Base-by-base conservation (phyloP, 2,888 invertebrate species). In the Emmelina monodactyla region DNA sequence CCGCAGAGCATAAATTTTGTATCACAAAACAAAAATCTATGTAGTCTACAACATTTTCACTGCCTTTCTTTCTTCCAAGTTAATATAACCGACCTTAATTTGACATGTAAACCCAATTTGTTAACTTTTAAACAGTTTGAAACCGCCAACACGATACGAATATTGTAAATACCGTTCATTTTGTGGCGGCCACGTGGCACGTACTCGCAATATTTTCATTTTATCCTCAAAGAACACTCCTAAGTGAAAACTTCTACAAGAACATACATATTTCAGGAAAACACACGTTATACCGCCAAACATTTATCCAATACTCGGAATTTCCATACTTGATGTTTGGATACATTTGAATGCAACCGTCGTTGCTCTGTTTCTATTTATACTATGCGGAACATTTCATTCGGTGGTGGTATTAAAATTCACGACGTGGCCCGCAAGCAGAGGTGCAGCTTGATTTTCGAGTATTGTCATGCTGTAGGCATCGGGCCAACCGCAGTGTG, bases 401-500 rank as follows among this genome's bases (percentile, higher is more conserved):
- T 25, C 25, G 9, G 3, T 11, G n/a, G n/a, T 25, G 4, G 25
- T 25, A 14, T 29, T 29, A 13, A 29, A 29, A 29, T 29, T 29
- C 29, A 29, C 29, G 12, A 6, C 29, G 9, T 14, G 14, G 4
- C 13, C 11, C 13, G 29, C 9, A 29, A 29, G 6, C 13, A 13
- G 5, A 29, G 29, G 29, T 29, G 29, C 29, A 13, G 29, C 29
- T 14, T 29, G 29, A 29, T 29, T 29, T 29, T 29, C 29, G 3
- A 6, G 5, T 5, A 29, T 29, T 29, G 29, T 29, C 6, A 29
- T 29, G 29, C 29, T 13, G 5, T 29, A 14, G 29, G 13, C 29
- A 14, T 29, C 25, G 25, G 25, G 25, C 25, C 25, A 25, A 25
- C n/a, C 25, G 25, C 11, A 10, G 3, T 25, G 9, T 25, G 25